Base-by-base conservation (phyloP, 2,113 vertebrate species). In the Amphiprion percula region DNA sequence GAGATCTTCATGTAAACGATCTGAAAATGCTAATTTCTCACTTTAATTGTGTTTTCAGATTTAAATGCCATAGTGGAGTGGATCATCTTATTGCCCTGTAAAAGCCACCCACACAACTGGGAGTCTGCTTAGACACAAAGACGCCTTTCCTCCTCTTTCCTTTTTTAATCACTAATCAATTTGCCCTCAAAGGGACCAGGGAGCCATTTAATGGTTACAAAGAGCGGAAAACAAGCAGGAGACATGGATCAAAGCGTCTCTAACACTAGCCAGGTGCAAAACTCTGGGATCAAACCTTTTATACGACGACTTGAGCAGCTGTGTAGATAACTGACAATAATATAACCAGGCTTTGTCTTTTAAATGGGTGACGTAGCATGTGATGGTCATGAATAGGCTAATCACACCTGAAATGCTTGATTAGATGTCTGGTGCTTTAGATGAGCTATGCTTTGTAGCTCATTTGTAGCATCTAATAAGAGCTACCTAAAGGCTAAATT, bases 241-340 rank as follows among this genome's bases (percentile, higher is more conserved):
- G 79, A 83, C 71, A 86, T 23, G 87, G 87, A 95, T 94, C 90
- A 94, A 94, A 94, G 92, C 52, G 0, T 64, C 59, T 63, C 39
- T 37, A 56, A 85, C 74, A 85, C 74, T 60, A 82, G 82, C 90
- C 93, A 94, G 93, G 86, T 93, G 93, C 90, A 84, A 84, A 70
- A 50, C 86, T 46, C 41, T 28, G 63, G 77, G 77, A 82, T 78
- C 64, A 83, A 76, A 80, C 52, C 90, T 88, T 86, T 92, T 77
- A 87, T 88, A 74, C 82, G 77, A 63, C 14, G 44, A 71, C 68
- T 72, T 52, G 19, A 74, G 71, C 83, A 82, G 79, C 86, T 78
- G 75, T n/a, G 8, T 64, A 63, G 61, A 66, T 88, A 63, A 89
- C 87, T 58, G 64, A 60, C 33, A 60, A 24, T 63, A 68, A 78